phyloP scores from a whole-genome alignment of 1,140 invertebrate genomes.

The Bombus huntii region DNA sequence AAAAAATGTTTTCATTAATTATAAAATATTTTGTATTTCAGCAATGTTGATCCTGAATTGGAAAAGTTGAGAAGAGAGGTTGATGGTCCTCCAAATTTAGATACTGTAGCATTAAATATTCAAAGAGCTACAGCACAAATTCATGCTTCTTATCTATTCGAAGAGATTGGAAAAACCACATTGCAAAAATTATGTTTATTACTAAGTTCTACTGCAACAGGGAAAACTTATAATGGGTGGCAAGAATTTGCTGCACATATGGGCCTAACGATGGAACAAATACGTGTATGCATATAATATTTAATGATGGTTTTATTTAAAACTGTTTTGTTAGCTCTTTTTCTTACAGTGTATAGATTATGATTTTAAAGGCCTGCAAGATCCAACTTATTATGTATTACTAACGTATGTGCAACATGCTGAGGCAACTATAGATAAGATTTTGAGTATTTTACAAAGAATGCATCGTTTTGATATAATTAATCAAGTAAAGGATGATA shows the following conservation, averaged over 20 bases:
- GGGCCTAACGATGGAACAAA: constrained; percentile 71
- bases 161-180: constrained; percentile 64
- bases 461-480: constrained; percentile 73
- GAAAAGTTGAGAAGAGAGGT: constrained; percentile 72
- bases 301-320: neutral
- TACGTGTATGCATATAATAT: constrained; percentile 64
- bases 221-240: constrained; percentile 72
- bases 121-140: constrained; percentile 60
- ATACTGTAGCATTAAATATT: constrained; percentile 60
- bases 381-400: constrained; percentile 76
- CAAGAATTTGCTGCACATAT: constrained; percentile 72
- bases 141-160: constrained; percentile 73
- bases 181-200: constrained; percentile 72
- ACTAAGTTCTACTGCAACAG: constrained; percentile 72
- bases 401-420: constrained; percentile 70
- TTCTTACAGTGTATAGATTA: constrained; percentile 73
- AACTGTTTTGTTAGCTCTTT: neutral
- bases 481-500: constrained; percentile 64
- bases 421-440: constrained; percentile 72
- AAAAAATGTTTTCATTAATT: neutral
- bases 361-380: constrained; percentile 74
- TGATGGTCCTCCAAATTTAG: constrained; percentile 69
- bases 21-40: constrained; percentile 39
- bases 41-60: constrained; percentile 68
- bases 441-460: constrained; percentile 65